Evolutionary conservation across 2,888 invertebrate genomes (phyloP), one percentile per base, ranked within the genome.

Genomic region (Hirtodrosophila cameraria): DNA sequence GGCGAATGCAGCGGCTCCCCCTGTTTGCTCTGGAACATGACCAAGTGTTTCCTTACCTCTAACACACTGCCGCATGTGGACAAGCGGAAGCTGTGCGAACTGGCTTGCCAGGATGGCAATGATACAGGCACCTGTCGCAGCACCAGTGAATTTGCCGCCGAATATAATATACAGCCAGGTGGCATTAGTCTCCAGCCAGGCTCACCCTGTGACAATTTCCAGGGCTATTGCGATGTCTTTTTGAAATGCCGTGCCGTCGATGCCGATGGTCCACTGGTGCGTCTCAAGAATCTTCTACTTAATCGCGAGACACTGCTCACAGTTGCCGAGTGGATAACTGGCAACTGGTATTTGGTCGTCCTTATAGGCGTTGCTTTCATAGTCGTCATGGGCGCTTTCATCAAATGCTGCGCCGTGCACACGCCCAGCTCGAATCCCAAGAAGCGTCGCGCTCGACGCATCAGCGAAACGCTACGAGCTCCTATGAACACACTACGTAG

Each of bases 181-280:
- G 97, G 97, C 11, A 97, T 97, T 72, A 96, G 96, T 79, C 91
- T 99, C 68, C 92, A 97, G 45, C 98, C 98, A 4, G 99, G 99
- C 15, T 97, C 99, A 42, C 99, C 99, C 0, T 99, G 99, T 91
- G 98, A 99, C 91, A 98, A 99, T 92, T 99, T 98, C 92, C 97
- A 97, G 94, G 99, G 99, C 48, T 99, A 99, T 92, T 99, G 99
- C 92, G 99, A 99, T 92, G 99, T 99, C 71, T 99, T 99, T 92
- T 94, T 97, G 49, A 99, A 98, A 91, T 99, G 99, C 90, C 95
- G 99, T 74, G 97, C 97, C 0, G 99, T 99, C 15, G 99, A 99
- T 92, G 99, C 99, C 0, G 99, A 99, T 88, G 99, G 99, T 4
- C 99, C 99, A 2, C 92, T 99, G 67, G 98, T 97, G 15, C 94